These are phyloP conservation scores for Toxostoma redivivum DNA, from an alignment of 2,113 vertebrate species.

Conservation along the genomic window DNA sequence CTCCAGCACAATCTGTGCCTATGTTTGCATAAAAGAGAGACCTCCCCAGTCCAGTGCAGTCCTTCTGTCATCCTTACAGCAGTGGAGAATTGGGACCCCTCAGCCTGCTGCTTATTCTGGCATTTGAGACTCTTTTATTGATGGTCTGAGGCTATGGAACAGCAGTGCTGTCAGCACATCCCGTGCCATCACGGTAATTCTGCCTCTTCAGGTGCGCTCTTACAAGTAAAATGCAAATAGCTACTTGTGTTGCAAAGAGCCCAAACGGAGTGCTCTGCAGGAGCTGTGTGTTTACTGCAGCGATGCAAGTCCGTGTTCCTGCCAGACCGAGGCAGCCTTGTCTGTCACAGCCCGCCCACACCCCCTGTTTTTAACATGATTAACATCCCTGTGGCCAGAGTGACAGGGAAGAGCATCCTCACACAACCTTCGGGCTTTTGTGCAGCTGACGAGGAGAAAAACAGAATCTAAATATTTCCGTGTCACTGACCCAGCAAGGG, in stretches of 20 bases:
- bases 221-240: background rate
- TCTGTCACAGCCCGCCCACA: background rate
- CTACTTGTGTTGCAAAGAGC: background rate
- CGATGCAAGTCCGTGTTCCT: accelerated
- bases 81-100: background rate
- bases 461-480: background rate
- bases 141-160: background rate
- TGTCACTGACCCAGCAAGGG: background rate
- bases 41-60: background rate
- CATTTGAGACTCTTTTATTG: background rate
- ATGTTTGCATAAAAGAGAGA: background rate
- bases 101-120: background rate
- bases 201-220: background rate
- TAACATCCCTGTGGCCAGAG: background rate
- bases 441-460: background rate
- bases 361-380: background rate
- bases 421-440: background rate
- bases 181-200: background rate
- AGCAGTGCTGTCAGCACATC: background rate
- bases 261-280: background rate
- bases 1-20: background rate
- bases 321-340: background rate
- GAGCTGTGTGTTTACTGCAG: background rate
- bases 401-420: background rate
- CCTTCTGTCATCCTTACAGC: background rate